Evolutionary conservation across 2,797 vertebrate genomes (phyloP).

Genomic region (Siniperca undulata): DNA sequence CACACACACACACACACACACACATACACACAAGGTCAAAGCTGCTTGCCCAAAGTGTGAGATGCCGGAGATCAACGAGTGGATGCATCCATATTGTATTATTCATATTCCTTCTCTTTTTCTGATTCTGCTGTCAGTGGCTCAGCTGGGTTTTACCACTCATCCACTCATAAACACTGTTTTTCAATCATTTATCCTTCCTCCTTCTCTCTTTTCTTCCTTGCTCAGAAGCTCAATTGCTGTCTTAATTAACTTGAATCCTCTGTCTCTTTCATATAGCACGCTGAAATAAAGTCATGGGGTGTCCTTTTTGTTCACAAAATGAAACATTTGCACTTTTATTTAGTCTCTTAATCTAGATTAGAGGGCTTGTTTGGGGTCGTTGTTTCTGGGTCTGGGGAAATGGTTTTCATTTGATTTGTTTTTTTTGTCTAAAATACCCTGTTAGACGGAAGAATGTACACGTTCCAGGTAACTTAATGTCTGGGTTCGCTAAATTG

Average conservation of each 20-base stretch:
- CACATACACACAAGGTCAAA: slow-evolving; percentile 30
- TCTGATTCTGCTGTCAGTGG: slow-evolving; percentile 28
- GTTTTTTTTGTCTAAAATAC: neutral
- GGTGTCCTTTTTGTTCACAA: neutral
- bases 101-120: slow-evolving; percentile 42
- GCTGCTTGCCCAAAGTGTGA: slow-evolving; percentile 23
- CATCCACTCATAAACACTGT: neutral
- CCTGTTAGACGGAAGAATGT: neutral
- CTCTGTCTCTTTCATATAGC: neutral
- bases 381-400: neutral
- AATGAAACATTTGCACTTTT: neutral
- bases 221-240: neutral
- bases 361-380: neutral
- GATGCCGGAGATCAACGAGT: slow-evolving; percentile 55
- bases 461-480: neutral
- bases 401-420: neutral
- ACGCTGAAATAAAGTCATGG: no score
- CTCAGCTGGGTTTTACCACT: slow-evolving; percentile 23
- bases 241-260: neutral
- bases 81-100: slow-evolving; percentile 43
- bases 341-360: neutral
- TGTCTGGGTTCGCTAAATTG: neutral
- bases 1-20: slow-evolving; percentile 22
- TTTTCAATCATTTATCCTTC: slow-evolving; percentile 32
- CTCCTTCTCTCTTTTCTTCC: neutral